phyloP scores from a whole-genome alignment of 2,888 invertebrate genomes.

The Bombyx huttoni region DNA sequence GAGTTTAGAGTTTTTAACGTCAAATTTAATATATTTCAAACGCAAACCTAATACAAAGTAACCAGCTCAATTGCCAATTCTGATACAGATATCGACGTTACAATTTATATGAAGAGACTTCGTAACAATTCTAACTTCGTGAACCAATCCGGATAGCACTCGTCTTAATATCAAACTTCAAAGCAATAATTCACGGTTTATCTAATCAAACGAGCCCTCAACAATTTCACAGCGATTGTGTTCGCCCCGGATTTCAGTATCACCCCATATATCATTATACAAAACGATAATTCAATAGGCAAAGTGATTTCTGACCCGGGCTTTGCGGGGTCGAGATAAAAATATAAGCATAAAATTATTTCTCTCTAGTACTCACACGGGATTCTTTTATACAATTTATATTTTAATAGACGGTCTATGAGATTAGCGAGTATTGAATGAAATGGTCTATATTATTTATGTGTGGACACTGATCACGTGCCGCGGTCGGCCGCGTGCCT shows the following conservation, averaged over 20 bases:
- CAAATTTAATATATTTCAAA: too few relatives aligned
- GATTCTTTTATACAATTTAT: constrained; percentile 58
- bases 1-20: too few relatives aligned
- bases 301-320: constrained; percentile 50
- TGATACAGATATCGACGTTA: too few relatives aligned
- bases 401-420: constrained; percentile 35
- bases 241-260: constrained; percentile 44
- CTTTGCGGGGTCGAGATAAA: constrained; percentile 45
- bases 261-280: constrained; percentile 60
- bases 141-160: constrained; percentile 14
- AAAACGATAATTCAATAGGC: constrained; percentile 67
- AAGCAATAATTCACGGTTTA: constrained; percentile 41
- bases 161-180: constrained; percentile 25
- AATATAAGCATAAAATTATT: constrained; percentile 57
- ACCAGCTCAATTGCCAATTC: too few relatives aligned
- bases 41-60: too few relatives aligned
- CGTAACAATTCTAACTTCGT: neutral
- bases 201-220: constrained; percentile 51
- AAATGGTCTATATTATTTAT: constrained; percentile 57
- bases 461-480: constrained; percentile 41
- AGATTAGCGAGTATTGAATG: constrained; percentile 49
- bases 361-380: constrained; percentile 31
- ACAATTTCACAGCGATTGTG: constrained; percentile 52
- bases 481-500: constrained; percentile 48
- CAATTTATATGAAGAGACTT: too few relatives aligned